Evolutionary conservation across 2,888 invertebrate genomes (phyloP).

Genomic region (Tanytarsus gracilentus): DNA sequence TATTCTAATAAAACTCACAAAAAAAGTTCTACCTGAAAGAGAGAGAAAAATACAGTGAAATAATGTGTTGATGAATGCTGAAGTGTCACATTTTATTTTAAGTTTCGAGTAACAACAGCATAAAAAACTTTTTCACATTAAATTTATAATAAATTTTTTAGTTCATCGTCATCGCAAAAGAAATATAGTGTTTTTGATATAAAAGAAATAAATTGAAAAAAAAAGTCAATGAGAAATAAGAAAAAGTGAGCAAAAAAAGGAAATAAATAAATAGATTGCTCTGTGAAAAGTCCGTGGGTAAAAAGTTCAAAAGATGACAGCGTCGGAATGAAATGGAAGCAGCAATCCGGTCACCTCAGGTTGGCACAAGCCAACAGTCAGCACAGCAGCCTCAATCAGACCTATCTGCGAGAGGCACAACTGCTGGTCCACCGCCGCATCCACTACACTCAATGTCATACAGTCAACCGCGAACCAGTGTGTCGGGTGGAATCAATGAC

Average conservation of each 20-base stretch:
- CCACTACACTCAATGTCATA: constrained; percentile 36
- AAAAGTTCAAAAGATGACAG: constrained; percentile 32
- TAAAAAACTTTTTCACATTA: too few species aligned
- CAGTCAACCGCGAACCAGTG: constrained; percentile 38
- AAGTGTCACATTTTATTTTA: too few species aligned
- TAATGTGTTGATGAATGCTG: constrained; percentile 24
- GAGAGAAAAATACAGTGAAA: background rate
- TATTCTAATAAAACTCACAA: background rate
- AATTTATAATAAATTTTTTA: too few species aligned
- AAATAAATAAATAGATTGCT: too few species aligned
- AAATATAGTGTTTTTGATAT: too few species aligned
- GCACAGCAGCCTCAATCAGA: constrained; percentile 31
- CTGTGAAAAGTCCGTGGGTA: too few species aligned
- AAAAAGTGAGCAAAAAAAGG: background rate
- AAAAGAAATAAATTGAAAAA: too few species aligned
- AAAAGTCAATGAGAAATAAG: background rate
- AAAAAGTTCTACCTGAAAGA: background rate
- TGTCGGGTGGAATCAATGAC: constrained; percentile 40
- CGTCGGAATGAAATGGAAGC: constrained; percentile 47
- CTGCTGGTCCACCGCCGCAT: constrained; percentile 34
- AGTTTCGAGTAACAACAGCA: too few species aligned
- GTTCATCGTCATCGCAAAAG: too few species aligned
- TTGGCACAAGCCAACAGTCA: constrained; percentile 41
- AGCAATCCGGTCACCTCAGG: constrained; percentile 46
- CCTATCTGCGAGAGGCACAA: constrained; percentile 17